These are phyloP conservation scores for Gymnothorax javanicus DNA, from an alignment of 2,797 vertebrate genomes.

Conservation along the genomic window DNA sequence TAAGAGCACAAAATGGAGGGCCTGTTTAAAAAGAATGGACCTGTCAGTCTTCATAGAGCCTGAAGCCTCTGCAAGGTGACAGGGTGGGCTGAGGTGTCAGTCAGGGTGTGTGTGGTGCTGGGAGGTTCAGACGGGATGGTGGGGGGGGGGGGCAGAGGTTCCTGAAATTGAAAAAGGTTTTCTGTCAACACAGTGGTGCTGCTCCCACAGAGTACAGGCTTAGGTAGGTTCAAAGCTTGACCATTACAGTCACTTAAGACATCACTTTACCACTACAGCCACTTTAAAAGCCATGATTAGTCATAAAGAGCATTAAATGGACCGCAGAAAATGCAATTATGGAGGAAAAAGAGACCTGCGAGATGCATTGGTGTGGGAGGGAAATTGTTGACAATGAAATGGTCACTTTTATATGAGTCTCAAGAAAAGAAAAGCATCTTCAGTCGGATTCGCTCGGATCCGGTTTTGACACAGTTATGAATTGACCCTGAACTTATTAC, in stretches of 20 bases:
- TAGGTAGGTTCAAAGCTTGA: not conserved
- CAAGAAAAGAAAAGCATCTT: not conserved
- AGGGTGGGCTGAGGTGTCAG: constrained; percentile 35
- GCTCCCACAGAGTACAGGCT: not conserved
- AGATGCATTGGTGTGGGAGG: not conserved
- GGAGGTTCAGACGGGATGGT: not conserved
- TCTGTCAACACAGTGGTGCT: too few relatives aligned
- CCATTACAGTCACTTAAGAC: not conserved
- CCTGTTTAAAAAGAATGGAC: constrained; percentile 48
- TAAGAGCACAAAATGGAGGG: constrained; percentile 32
- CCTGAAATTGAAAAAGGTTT: too few relatives aligned
- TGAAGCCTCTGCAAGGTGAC: constrained; percentile 28
- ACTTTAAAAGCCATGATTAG: too few relatives aligned
- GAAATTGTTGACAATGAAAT: not conserved
- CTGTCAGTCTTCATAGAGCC: constrained; percentile 45
- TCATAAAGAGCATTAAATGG: not conserved
- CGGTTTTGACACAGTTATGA: too few relatives aligned
- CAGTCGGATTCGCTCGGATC: too few relatives aligned
- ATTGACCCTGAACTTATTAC: too few relatives aligned
- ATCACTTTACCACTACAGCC: not conserved
- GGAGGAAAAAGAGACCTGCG: not conserved
- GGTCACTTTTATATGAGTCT: not conserved
- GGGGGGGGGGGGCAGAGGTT: not conserved
- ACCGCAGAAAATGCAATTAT: not conserved
- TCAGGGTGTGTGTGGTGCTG: not conserved